Conservation (phyloP, 2,797 vertebrate species). For the Oreortyx pictus region DNA sequence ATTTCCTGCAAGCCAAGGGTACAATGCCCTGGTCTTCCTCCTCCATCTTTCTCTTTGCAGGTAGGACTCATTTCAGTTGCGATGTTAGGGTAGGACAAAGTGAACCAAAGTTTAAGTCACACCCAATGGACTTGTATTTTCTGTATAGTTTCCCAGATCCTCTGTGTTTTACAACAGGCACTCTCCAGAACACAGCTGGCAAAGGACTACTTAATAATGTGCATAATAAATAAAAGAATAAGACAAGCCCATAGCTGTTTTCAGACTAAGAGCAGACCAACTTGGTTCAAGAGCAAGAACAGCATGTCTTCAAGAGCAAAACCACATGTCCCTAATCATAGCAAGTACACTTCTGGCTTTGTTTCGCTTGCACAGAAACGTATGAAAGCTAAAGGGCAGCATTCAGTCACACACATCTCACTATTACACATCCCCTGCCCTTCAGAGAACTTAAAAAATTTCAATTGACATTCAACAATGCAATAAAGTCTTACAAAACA, state of each 20-base stretch:
- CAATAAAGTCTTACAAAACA: constrained; percentile 7
- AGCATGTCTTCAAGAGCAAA: background rate
- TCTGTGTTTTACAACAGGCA: background rate
- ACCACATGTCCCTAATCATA: background rate
- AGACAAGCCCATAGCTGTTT: background rate
- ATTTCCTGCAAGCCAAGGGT: background rate
- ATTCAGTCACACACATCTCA: background rate
- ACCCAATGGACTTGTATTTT: background rate
- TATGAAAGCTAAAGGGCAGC: background rate
- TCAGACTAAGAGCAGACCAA: background rate
- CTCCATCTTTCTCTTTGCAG: background rate
- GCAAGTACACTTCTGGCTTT: background rate
- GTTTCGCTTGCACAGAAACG: background rate
- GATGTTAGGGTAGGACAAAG: background rate
- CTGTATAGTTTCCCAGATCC: background rate
- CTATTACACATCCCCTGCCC: background rate
- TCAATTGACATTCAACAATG: background rate
- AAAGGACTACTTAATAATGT: background rate
- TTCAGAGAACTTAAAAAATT: background rate
- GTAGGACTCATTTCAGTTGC: fast-evolving
- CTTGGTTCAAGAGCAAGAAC: background rate
- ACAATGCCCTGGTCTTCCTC: background rate
- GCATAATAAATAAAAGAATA: background rate
- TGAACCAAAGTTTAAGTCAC: background rate
- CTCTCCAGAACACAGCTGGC: background rate